Conservation (phyloP, 1,140 invertebrate genomes). For the Agrilus planipennis region DNA sequence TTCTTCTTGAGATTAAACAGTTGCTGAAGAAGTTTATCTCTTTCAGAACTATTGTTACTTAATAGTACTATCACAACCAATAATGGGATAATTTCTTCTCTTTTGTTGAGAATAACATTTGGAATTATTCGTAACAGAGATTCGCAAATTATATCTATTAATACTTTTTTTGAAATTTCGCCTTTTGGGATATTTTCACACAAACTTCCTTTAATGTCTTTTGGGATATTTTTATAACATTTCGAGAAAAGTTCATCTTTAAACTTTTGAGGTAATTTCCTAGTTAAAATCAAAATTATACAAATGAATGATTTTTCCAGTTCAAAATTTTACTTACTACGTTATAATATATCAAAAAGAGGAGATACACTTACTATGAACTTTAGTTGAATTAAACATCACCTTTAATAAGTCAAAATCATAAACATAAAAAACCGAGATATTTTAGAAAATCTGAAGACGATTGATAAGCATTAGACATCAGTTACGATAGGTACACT, state of each 20-base stretch:
- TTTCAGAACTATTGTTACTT: slow-evolving; percentile 44
- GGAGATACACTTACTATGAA: no score
- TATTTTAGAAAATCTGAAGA: no score
- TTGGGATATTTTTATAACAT: slow-evolving; percentile 34
- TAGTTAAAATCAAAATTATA: no score
- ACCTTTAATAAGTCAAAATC: no score
- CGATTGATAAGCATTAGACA: no score
- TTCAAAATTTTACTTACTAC: no score
- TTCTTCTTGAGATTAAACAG: slow-evolving; percentile 67
- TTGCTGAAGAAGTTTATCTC: slow-evolving; percentile 56
- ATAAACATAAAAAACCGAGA: no score
- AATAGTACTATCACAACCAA: slow-evolving; percentile 52
- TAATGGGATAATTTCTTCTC: slow-evolving; percentile 63
- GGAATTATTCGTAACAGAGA: slow-evolving; percentile 52
- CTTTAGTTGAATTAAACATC: no score
- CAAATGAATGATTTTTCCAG: no score
- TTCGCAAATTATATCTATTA: slow-evolving; percentile 36
- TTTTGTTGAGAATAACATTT: slow-evolving; percentile 55
- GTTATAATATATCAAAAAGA: no score
- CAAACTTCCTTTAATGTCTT: slow-evolving; percentile 23
- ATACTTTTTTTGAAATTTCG: slow-evolving; percentile 31
- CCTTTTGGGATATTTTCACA: slow-evolving; percentile 35
- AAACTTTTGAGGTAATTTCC: slow-evolving; percentile 19
- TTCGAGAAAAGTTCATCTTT: slow-evolving; percentile 38
- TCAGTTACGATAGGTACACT: no score